phyloP scores from a whole-genome alignment of 1,140 invertebrate genomes.

The Drosophila gunungcola region DNA sequence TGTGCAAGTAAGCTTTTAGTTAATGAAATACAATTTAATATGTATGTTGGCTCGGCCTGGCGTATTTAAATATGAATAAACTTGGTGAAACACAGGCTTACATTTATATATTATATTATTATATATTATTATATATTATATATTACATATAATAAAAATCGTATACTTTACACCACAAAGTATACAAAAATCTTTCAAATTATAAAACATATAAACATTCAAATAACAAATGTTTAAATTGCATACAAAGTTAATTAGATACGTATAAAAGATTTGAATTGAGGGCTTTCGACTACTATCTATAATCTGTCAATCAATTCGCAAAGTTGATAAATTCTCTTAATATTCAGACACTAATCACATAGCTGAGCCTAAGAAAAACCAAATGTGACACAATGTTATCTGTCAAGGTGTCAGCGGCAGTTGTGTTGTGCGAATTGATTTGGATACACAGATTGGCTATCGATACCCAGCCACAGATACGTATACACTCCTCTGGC shows the following conservation, averaged over 20 bases:
- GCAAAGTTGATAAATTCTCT: constrained; percentile 33
- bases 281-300: constrained; percentile 17
- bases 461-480: constrained; percentile 30
- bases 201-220: too few relatives aligned
- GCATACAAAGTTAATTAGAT: not conserved
- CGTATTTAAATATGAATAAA: constrained; percentile 41
- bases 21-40: constrained; percentile 75
- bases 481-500: constrained; percentile 15
- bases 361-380: constrained; percentile 22
- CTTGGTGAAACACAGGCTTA: not conserved
- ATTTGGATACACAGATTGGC: constrained; percentile 56
- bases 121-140: too few relatives aligned
- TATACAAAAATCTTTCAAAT: not conserved
- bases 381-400: constrained; percentile 61
- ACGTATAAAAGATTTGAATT: constrained; percentile 1
- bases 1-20: constrained; percentile 62
- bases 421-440: constrained; percentile 72
- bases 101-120: too few relatives aligned
- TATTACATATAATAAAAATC: too few relatives aligned
- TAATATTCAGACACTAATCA: constrained; percentile 64
- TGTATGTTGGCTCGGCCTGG: not conserved
- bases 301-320: constrained; percentile 47
- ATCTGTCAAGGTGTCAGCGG: constrained; percentile 76
- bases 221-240: too few relatives aligned
- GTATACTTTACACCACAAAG: too few relatives aligned